Evolutionary conservation across 2,113 vertebrate genomes (phyloP).

Genomic region (Aviceda subcristata): DNA sequence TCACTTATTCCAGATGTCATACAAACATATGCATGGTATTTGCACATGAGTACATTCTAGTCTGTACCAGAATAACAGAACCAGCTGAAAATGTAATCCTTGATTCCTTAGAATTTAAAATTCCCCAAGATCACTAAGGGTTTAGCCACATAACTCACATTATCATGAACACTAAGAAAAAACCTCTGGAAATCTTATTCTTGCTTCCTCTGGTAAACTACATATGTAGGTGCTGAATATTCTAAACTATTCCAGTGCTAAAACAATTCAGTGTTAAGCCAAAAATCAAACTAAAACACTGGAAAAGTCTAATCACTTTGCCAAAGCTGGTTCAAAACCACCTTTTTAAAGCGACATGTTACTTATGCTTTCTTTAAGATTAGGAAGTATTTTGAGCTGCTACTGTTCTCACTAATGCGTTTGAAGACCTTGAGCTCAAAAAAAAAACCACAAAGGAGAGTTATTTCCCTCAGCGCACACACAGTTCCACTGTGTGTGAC

Average conservation of each 20-base stretch:
- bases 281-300: not conserved
- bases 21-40: not conserved
- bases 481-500: not conserved
- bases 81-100: not conserved
- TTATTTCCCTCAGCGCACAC: not conserved
- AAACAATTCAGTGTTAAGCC: not conserved
- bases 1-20: not conserved
- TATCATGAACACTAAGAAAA: not conserved
- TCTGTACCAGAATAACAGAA: not conserved
- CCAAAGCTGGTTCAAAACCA: not conserved
- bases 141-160: not conserved
- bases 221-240: not conserved
- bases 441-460: not conserved
- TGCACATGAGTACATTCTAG: not conserved
- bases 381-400: not conserved
- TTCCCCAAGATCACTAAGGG: not conserved
- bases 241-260: not conserved
- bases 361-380: not conserved
- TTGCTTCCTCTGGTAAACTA: not conserved
- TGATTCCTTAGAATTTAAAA: not conserved
- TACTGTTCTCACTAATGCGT: not conserved
- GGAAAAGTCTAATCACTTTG: not conserved
- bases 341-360: not conserved
- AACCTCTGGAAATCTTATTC: not conserved
- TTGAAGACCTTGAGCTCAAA: not conserved